Evolutionary conservation across 2,888 invertebrate species (phyloP), one percentile per base, ranked within the genome.

Genomic region (Andrena marginata): DNA sequence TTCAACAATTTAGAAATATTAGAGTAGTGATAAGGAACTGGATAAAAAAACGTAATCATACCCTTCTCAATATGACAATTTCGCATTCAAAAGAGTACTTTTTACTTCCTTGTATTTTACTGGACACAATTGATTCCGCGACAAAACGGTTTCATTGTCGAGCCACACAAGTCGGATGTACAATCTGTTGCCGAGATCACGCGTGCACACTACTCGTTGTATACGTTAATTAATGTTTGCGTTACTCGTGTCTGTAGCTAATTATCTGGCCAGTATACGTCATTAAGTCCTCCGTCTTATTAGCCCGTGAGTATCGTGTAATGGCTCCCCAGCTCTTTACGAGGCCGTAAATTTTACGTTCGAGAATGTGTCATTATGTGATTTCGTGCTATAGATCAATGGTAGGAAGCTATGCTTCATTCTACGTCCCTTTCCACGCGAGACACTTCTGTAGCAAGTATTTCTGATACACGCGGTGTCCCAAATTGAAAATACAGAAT

Each of bases 191-290:
- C 20, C 26, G 33, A 49, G 76, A 77, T 64, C 71, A 59, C 64
- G 35, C 42, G 59, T 35, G 60, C 51, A 69, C 63, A 56, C 20
- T 65, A 16, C 59, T 42, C 65, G 35, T 78, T 74, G 77, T 79
- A 68, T 70, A 73, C 72, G 77, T 85, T 90, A 90, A 89, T 90
- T 89, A 83, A 87, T 85, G 87, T 86, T 84, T 78, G 82, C 80
- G 65, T 85, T 82, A 87, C 76, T 84, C 73, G 79, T 48, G 78
- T 83, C 79, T 81, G 69, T 65, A 80, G 81, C 70, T 88, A 85
- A 90, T 90, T 84, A 89, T 85, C 85, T 71, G 51, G 65, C 67
- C 83, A 68, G 76, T 42, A 77, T 70, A 85, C 76, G 77, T 80
- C 81, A 82, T 88, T 82, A 85, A 82, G 64, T 80, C 77, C 80